phyloP scores from a whole-genome alignment of 2,113 vertebrate genomes.

The Ochotona princeps region DNA sequence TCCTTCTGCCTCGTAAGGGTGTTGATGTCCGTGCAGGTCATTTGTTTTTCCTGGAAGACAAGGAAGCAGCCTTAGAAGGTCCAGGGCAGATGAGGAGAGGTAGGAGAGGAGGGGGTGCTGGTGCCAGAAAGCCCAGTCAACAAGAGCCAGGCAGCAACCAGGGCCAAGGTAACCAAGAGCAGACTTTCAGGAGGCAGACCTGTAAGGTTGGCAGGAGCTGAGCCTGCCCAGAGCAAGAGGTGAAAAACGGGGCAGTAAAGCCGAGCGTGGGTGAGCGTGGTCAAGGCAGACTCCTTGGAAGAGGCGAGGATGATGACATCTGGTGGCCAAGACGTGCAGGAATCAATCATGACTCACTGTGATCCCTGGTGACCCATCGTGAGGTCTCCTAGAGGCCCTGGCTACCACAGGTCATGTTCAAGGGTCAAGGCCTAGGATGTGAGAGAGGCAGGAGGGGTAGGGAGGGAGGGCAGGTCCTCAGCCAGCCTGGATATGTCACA shows the following conservation, averaged over 20 bases:
- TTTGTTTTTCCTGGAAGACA: constrained; percentile 87
- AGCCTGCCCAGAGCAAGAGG: neutral
- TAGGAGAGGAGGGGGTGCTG: neutral
- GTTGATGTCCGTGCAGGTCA: constrained; percentile 89
- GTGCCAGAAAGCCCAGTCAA: neutral
- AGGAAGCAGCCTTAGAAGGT: neutral
- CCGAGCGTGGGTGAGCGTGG: neutral
- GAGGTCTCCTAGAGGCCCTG: constrained; percentile 58
- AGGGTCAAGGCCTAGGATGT: constrained; percentile 39
- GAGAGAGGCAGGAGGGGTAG: neutral
- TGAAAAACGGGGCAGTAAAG: neutral
- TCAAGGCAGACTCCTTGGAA: neutral
- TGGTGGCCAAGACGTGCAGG: constrained; percentile 42
- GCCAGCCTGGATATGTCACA: constrained; percentile 69
- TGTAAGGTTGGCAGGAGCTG: neutral
- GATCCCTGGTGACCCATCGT: constrained; percentile 62
- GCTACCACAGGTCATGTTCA: constrained; percentile 60
- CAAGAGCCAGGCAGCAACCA: neutral
- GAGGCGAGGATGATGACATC: neutral
- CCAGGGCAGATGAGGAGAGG: neutral
- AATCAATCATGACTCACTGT: constrained; percentile 53
- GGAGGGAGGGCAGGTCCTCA: neutral
- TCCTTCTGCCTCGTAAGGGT: constrained; percentile 91
- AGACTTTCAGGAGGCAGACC: neutral
- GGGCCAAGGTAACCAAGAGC: neutral